Conservation (phyloP, 2,888 invertebrate species). For the Sinhomidia bicolor region DNA sequence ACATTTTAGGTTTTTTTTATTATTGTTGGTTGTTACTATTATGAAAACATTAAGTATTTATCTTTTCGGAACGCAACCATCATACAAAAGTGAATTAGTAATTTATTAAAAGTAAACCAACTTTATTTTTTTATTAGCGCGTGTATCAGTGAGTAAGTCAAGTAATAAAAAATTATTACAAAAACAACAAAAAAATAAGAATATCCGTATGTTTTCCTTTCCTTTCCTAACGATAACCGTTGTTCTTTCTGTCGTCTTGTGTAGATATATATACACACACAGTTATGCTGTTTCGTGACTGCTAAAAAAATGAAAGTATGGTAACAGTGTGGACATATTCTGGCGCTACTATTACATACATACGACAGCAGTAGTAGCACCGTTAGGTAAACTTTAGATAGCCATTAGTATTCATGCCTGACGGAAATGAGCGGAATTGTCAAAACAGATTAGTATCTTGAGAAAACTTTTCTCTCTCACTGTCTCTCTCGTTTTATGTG, state of each 20-base stretch:
- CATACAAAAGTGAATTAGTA: neutral
- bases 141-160: too few relatives aligned
- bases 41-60: conserved; percentile 7
- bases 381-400: conserved; percentile 17
- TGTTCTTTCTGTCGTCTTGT: too few relatives aligned
- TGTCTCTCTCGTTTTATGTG: conserved; percentile 28
- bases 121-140: neutral
- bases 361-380: neutral
- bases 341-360: conserved; percentile 45
- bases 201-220: too few relatives aligned
- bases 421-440: conserved; percentile 77
- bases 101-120: neutral
- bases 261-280: too few relatives aligned
- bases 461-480: conserved; percentile 68
- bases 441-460: conserved; percentile 80
- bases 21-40: too few relatives aligned
- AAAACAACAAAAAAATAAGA: too few relatives aligned
- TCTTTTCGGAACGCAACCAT: neutral
- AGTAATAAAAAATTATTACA: neutral
- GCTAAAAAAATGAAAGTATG: conserved; percentile 20
- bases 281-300: neutral
- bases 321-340: neutral
- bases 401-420: conserved; percentile 72
- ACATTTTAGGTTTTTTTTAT: conserved; percentile 7
- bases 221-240: too few relatives aligned